Base-by-base conservation (phyloP, 2,797 vertebrate species). In the Gouania willdenowi region DNA sequence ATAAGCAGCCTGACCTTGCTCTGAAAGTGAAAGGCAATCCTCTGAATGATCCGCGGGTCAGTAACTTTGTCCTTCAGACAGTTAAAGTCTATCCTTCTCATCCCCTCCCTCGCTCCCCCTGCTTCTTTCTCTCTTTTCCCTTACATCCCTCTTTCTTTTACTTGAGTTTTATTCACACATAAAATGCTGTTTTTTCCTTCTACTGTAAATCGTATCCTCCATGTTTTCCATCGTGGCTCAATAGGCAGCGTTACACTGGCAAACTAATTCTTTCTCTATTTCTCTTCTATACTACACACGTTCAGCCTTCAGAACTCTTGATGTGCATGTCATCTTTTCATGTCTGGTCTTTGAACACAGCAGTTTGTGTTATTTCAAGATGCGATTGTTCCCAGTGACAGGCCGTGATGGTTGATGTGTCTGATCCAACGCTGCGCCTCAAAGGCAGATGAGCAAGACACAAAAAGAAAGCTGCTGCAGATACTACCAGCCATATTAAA, bases 1-100 rank as follows among this genome's bases (percentile, higher is more conserved):
- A 87, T 87, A 89, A 89, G 86, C 86, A 82, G 82, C 70, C 74
- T 87, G 87, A 90, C 88, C 88, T 90, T 88, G 86, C 78, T 82
- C 80, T 84, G 84, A 83, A 78, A 79, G 85, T 86, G 87, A 87
- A 88, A 90, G 80, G 84, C 87, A 89, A 87, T 87, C 88, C 88
- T 81, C 84, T 65, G 79, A 88, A 88, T 87, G 84, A 84, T 86
- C 86, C 81, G 62, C 64, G 81, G 87, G 88, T 91, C 89, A 88
- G 75, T 87, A 79, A 87, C 82, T 88, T 84, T 80, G 88, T 89
- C 87, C 87, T 88, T 89, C 87, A 88, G 82, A 88, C 85, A 82
- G 82, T 85, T 84, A 89, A 86, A 84, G 84, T 87, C 79, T 87
- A 84, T 87, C 86, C 81, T 82, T 82, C 83, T 80, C 78, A 74